These are phyloP conservation scores for Hemiscyllium ocellatum DNA, from an alignment of 2,113 vertebrate genomes.

Conservation along the genomic window DNA sequence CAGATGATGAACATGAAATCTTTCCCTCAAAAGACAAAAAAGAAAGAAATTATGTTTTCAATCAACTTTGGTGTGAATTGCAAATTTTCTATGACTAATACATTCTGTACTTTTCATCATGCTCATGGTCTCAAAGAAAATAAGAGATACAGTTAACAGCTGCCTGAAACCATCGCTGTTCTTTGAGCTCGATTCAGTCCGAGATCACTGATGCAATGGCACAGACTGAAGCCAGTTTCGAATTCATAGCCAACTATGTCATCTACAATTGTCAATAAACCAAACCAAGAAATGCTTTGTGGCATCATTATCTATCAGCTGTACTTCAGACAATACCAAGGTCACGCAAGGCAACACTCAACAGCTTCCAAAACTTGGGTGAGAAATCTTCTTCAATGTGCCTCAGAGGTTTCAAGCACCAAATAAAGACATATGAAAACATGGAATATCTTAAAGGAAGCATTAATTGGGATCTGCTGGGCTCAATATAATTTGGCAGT, in stretches of 20 bases:
- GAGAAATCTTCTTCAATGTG: background rate
- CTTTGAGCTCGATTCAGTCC: background rate
- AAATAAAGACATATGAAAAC: background rate
- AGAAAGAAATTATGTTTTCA: background rate
- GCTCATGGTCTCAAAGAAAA: background rate
- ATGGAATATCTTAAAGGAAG: background rate
- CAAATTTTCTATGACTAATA: background rate
- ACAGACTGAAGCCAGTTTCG: slow-evolving; percentile 1
- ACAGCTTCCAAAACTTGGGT: background rate
- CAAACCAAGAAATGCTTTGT: background rate
- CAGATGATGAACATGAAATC: background rate
- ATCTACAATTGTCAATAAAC: background rate
- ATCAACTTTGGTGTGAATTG: background rate
- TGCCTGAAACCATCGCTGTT: background rate
- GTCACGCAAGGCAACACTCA: background rate
- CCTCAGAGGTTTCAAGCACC: background rate
- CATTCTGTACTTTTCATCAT: background rate
- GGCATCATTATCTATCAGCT: background rate
- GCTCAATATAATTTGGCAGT: slow-evolving; percentile 15
- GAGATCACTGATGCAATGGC: background rate
- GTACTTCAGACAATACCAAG: background rate
- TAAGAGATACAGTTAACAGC: background rate
- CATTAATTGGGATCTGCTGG: background rate
- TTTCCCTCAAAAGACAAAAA: background rate
- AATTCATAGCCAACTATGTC: background rate